phyloP scores from a whole-genome alignment of 2,113 vertebrate species.

The Cercocebus atys region DNA sequence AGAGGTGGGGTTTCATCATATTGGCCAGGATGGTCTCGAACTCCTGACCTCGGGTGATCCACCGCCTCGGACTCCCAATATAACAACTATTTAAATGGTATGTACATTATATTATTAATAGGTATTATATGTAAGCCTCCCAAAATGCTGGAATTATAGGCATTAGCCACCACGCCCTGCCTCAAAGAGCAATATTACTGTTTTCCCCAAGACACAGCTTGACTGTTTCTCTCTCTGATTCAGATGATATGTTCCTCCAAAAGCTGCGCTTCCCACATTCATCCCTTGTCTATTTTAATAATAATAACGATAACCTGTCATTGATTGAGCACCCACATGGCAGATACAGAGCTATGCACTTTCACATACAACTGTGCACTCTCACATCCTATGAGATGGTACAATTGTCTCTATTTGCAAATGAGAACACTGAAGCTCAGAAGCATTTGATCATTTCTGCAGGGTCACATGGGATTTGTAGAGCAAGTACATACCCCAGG shows the following conservation, averaged over 20 bases:
- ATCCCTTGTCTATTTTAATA: background rate
- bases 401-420: background rate
- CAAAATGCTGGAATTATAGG: too few relatives aligned
- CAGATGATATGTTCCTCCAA: rapidly evolving
- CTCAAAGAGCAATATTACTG: background rate
- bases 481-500: background rate
- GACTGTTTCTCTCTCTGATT: background rate
- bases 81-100: too few relatives aligned
- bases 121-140: too few relatives aligned
- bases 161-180: too few relatives aligned
- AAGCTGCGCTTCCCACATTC: background rate
- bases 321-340: rapidly evolving
- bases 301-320: background rate
- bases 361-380: background rate
- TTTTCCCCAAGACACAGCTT: background rate
- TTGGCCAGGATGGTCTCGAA: too few relatives aligned
- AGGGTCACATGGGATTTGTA: background rate
- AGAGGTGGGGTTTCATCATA: too few relatives aligned
- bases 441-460: background rate
- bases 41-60: too few relatives aligned
- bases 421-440: background rate
- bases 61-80: too few relatives aligned
- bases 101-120: too few relatives aligned
- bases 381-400: rapidly evolving
- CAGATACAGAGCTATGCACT: rapidly evolving